Evolutionary conservation across 2,113 vertebrate genomes (phyloP).

Genomic region (Hepsetus odoe): DNA sequence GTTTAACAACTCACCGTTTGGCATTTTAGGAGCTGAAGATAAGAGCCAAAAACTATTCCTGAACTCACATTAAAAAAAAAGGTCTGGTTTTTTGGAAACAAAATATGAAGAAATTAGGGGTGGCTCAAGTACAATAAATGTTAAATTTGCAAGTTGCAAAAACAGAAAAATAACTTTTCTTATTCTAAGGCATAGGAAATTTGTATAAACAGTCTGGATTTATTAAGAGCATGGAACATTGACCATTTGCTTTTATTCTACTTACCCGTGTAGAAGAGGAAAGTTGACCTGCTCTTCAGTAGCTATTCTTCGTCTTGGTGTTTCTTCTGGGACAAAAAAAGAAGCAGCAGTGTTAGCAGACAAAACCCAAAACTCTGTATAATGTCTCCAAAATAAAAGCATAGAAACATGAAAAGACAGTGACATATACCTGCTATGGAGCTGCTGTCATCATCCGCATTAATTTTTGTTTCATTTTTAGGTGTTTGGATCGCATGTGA

Average conservation of each 20-base stretch:
- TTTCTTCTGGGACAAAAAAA: constrained; percentile 76
- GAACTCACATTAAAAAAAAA: no score
- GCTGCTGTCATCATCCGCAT: constrained; percentile 64
- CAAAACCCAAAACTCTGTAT: background rate
- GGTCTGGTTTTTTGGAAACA: no score
- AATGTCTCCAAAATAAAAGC: background rate
- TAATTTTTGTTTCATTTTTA: constrained; percentile 59
- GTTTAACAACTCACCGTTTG: no score
- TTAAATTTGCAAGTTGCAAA: background rate
- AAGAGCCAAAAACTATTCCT: no score
- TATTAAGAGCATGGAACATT: background rate
- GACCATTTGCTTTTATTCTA: background rate
- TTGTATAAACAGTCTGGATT: background rate
- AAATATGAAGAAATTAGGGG: no score
- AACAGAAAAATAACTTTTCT: background rate
- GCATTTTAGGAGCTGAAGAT: no score
- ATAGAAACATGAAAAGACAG: background rate
- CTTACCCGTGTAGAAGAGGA: constrained; percentile 88
- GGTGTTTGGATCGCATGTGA: constrained; percentile 54
- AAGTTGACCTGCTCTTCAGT: constrained; percentile 90
- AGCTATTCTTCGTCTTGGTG: constrained; percentile 84
- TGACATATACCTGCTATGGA: constrained; percentile 64
- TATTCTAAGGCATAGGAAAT: background rate
- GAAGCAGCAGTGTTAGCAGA: background rate
- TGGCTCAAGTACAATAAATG: no score